These are phyloP conservation scores for Bos taurus DNA, from an alignment of 2,113 vertebrate genomes.

Conservation along the genomic window ARS-UCD2.0 NC_037350.1:49520501-49521000, in stretches of 20 bases:
- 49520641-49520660: not conserved
- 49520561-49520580: not conserved
- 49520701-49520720: not conserved
- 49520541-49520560: not conserved
- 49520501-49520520: not conserved
- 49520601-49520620: not conserved
- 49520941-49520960: not conserved
- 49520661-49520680: not conserved
- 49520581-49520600: not conserved
- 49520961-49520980: not conserved
- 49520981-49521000: accelerated
- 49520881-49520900: not conserved
- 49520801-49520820: no score
- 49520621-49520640: not conserved
- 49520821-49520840: not conserved
- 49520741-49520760: not conserved
- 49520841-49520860: not conserved
- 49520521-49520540: not conserved
- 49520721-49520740: not conserved
- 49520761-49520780: not conserved
- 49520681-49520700: not conserved
- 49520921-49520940: not conserved
- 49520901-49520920: not conserved
- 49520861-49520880: not conserved
- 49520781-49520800: not conserved